phyloP scores from a whole-genome alignment of 2,113 vertebrate species.

The Podocnemis expansa region DNA sequence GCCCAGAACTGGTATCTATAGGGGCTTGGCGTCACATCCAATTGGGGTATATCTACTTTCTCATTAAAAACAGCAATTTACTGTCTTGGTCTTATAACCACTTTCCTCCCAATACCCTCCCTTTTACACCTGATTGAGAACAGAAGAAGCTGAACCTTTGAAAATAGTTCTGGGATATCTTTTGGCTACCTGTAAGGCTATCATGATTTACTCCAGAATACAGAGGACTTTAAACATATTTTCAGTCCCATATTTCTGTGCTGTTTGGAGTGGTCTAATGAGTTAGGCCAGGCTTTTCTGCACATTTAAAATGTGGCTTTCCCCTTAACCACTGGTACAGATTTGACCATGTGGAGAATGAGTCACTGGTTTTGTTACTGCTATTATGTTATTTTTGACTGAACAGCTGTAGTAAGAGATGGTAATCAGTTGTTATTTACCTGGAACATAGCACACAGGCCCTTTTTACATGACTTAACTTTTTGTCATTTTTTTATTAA shows the following conservation, averaged over 20 bases:
- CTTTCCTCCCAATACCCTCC: neutral
- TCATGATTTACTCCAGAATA: neutral
- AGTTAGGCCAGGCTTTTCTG: neutral
- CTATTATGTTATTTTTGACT: neutral
- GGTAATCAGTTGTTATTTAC: rapidly evolving
- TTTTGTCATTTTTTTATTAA: neutral
- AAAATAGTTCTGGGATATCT: neutral
- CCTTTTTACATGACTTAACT: neutral
- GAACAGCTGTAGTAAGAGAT: neutral
- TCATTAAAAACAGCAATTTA: neutral
- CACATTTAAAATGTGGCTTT: neutral
- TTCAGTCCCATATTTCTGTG: neutral
- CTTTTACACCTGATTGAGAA: neutral
- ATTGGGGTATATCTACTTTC: neutral
- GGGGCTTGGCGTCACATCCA: neutral
- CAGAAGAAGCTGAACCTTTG: neutral
- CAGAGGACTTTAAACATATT: neutral
- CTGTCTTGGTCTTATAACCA: neutral
- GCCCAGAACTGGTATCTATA: neutral
- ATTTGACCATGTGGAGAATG: neutral
- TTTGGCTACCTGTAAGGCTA: neutral
- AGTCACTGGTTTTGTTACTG: neutral
- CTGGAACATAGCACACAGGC: rapidly evolving
- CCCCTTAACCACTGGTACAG: neutral
- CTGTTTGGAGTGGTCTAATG: rapidly evolving